Base-by-base conservation (phyloP, 92 coral and sea anemone genomes). In the Heliopora coerulea region DNA sequence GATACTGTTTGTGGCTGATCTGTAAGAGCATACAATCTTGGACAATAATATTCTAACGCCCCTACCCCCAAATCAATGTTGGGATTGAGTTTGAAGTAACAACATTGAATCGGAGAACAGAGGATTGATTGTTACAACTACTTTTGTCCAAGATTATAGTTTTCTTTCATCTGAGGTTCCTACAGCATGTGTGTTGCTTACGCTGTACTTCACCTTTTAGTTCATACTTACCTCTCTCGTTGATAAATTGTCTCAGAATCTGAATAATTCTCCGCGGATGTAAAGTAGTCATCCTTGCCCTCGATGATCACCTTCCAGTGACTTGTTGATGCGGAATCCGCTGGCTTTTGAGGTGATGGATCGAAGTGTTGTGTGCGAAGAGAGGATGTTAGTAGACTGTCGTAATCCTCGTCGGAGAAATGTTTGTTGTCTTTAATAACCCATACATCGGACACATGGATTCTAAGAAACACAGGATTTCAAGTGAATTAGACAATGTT, bases 401-500 rank as follows among this genome's bases (percentile, higher is more conserved):
- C 74, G 58, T 67, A 48, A 44, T 67, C 74, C 39, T 67, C 14
- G 59, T 67, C 33, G 13, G 58, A 81, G 82, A 83, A 84, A 68
- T 69, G 74, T 65, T 83, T 80, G 85, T 89, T 89, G 56, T 89
- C 96, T 54, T 79, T 83, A 82, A 89, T 80, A 25, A 79, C 96
- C 96, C 96, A 89, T 31, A 81, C 78, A 14, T 86, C 81, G 20
- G 90, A 80, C 12, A 89, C 74, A 31, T 80, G 86, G 28, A 89
- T 83, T 59, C 96, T 89, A 30, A 37, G 42, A 37, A 37, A 37
- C 4, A 11, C 11, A 4, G 42, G 11, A 11, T 37, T 37, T 37
- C 11, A 37, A 37, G 11, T 37, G 42, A 37, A 37, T 37, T 15
- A 46, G n/a, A 2, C 52, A 46, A 46, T 8, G n/a, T n/a, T n/a